phyloP scores from a whole-genome alignment of 2,797 vertebrate genomes.

The Cossypha dichroa region DNA sequence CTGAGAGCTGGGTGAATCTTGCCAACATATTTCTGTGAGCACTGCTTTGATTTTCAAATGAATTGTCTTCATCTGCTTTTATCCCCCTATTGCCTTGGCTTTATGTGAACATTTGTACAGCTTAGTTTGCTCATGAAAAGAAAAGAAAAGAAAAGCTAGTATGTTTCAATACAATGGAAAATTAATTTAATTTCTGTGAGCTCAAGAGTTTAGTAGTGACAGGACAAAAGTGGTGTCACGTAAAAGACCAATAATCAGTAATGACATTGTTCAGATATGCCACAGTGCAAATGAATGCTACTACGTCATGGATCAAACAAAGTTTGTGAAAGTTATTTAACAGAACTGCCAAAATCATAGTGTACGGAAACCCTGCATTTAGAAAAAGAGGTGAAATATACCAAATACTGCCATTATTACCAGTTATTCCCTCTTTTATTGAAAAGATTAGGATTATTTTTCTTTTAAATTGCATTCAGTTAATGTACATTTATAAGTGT shows the following conservation, averaged over 20 bases:
- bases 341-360: not conserved
- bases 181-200: not conserved
- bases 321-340: not conserved
- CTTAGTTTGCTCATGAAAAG: conserved; percentile 12
- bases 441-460: conserved; percentile 48
- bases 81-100: conserved; percentile 32
- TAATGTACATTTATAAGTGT: conserved; percentile 22
- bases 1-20: conserved; percentile 40
- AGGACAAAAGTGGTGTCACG: not conserved
- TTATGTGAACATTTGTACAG: conserved; percentile 38
- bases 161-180: conserved; percentile 25
- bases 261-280: not conserved
- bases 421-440: not conserved
- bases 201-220: not conserved
- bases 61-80: conserved; percentile 63
- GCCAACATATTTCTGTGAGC: conserved; percentile 61
- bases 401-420: not conserved
- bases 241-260: conserved; percentile 9
- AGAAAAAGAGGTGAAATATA: not conserved
- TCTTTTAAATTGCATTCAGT: conserved; percentile 25
- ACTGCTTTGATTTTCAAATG: conserved; percentile 59
- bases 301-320: not conserved
- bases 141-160: not conserved
- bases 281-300: not conserved
- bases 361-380: not conserved